Evolutionary conservation across 2,113 vertebrate species (phyloP).

Genomic region (Rhinoderma darwinii): DNA sequence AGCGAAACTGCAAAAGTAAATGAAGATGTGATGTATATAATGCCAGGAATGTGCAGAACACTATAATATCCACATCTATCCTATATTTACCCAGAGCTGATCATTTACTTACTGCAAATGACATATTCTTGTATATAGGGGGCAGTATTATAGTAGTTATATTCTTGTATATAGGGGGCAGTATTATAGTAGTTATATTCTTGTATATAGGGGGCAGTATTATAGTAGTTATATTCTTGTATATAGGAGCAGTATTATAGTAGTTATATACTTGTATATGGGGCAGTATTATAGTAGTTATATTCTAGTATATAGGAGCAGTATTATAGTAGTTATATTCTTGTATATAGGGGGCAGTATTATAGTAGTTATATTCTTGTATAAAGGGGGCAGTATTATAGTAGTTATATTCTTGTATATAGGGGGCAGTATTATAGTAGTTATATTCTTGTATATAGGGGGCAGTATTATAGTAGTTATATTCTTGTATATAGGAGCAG

Average conservation of each 20-base stretch:
- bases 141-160: background rate
- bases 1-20: background rate
- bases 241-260: background rate
- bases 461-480: conserved; percentile 10
- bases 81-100: background rate
- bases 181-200: background rate
- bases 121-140: background rate
- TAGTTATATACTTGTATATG: background rate
- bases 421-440: conserved; percentile 3
- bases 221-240: background rate
- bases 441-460: conserved; percentile 1
- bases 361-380: conserved; percentile 5
- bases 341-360: background rate
- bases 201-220: background rate
- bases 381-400: background rate
- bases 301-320: background rate
- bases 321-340: conserved; percentile 15
- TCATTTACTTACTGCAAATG: background rate
- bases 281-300: conserved; percentile 12
- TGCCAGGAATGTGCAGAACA: background rate
- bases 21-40: background rate
- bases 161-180: background rate
- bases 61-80: background rate
- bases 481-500: conserved; percentile 11
- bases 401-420: conserved; percentile 8